phyloP scores from a whole-genome alignment of 92 coral and sea anemone species.

The Plumapathes pennacea region DNA sequence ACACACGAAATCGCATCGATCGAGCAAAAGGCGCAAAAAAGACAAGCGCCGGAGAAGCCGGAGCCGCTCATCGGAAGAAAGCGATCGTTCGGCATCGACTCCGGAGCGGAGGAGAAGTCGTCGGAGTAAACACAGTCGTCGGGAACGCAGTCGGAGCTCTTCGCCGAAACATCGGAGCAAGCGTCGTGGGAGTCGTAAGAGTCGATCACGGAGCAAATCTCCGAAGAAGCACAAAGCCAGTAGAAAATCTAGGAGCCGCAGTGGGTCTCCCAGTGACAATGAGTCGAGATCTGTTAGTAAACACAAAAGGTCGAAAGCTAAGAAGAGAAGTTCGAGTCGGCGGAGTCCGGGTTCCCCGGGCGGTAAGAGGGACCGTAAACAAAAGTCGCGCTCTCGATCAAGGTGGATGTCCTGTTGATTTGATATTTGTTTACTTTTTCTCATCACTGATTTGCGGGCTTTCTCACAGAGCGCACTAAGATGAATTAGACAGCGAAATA shows the following conservation, averaged over 20 bases:
- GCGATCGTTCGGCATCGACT: slow-evolving; percentile 45
- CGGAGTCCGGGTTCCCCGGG: slow-evolving; percentile 38
- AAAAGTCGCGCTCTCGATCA: slow-evolving; percentile 65
- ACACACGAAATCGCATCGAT: not conserved
- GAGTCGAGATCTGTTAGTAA: slow-evolving; percentile 16
- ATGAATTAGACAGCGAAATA: not conserved
- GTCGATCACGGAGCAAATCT: slow-evolving; percentile 64
- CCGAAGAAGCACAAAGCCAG: slow-evolving; percentile 66
- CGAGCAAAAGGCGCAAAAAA: slow-evolving; percentile 9
- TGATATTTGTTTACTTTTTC: not conserved
- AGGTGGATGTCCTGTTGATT: slow-evolving; percentile 76
- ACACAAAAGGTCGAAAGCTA: slow-evolving; percentile 7
- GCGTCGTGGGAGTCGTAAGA: slow-evolving; percentile 50
- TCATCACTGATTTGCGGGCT: not conserved
- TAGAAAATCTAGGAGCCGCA: slow-evolving; percentile 50
- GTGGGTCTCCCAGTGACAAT: slow-evolving; percentile 46
- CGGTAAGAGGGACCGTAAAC: slow-evolving; percentile 83
- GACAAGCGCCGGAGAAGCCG: slow-evolving; percentile 15
- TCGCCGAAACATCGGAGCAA: slow-evolving; percentile 61
- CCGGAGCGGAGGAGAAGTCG: slow-evolving; percentile 58
- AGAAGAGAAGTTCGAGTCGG: slow-evolving; percentile 41
- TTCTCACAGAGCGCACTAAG: not conserved
- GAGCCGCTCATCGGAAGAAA: slow-evolving; percentile 6
- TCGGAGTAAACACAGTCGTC: slow-evolving; percentile 71
- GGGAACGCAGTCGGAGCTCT: slow-evolving; percentile 72